Evolutionary conservation across 2,797 vertebrate genomes (phyloP).

Genomic region (Propithecus deckenii): DNA sequence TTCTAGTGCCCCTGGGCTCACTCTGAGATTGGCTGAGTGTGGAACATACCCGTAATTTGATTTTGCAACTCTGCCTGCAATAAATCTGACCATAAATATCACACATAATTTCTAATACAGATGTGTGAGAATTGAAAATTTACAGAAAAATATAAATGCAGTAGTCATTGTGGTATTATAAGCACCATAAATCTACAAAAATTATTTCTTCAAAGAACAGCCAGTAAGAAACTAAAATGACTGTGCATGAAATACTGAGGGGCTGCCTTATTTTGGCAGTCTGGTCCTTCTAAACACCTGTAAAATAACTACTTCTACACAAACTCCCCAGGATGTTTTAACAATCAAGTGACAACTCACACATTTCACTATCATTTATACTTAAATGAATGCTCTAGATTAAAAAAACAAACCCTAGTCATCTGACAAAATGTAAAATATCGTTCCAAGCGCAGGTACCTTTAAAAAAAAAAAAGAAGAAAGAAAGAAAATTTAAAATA

Average conservation of each 20-base stretch:
- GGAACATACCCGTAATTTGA: constrained; percentile 7
- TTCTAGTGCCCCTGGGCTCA: background rate
- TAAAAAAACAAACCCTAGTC: background rate
- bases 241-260: background rate
- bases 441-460: background rate
- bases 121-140: background rate
- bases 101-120: background rate
- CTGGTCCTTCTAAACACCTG: background rate
- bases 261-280: background rate
- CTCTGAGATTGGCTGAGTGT: constrained; percentile 21
- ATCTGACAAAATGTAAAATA: background rate
- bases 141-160: constrained; percentile 15
- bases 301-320: background rate
- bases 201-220: constrained; percentile 24
- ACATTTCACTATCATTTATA: constrained; percentile 40
- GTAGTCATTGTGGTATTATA: background rate
- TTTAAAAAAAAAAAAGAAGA: background rate
- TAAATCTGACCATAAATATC: constrained; percentile 13
- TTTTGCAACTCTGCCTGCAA: constrained; percentile 16
- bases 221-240: background rate
- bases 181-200: constrained; percentile 20
- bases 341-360: background rate
- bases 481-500: background rate
- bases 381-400: constrained; percentile 9
- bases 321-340: background rate